These are phyloP conservation scores for Bombus turneri DNA, from an alignment of 1,140 invertebrate species.

Conservation along the genomic window DNA sequence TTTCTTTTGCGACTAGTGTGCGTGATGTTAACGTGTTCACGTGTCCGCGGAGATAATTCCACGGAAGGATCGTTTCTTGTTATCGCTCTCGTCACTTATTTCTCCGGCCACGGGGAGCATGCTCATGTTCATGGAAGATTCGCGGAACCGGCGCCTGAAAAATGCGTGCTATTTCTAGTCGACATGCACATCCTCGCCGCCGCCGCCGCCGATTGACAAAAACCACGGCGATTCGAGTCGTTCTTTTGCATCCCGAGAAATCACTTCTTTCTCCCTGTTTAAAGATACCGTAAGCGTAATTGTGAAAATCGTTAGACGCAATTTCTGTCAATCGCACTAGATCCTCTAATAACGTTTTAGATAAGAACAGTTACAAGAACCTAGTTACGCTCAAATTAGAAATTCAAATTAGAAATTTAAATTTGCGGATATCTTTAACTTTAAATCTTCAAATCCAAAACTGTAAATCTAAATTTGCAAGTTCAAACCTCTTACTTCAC, in stretches of 20 bases:
- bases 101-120: constrained; percentile 22
- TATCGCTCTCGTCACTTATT: constrained; percentile 41
- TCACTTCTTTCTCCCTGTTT: background rate
- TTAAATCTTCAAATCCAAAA: background rate
- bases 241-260: constrained; percentile 34
- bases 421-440: too few species aligned
- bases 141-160: constrained; percentile 38
- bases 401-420: background rate
- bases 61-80: constrained; percentile 56
- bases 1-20: constrained; percentile 48
- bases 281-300: constrained; percentile 21
- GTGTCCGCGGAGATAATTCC: constrained; percentile 46
- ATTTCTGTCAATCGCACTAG: background rate
- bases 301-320: background rate
- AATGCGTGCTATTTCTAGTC: constrained; percentile 62
- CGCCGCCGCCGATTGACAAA: constrained; percentile 18
- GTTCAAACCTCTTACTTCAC: background rate
- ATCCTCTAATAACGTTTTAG: background rate
- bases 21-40: constrained; percentile 25
- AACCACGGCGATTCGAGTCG: constrained; percentile 10
- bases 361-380: background rate
- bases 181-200: constrained; percentile 34
- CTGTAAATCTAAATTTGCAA: background rate
- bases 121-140: constrained; percentile 68
- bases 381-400: too few species aligned